These are phyloP conservation scores for Periplaneta americana DNA, from an alignment of 1,140 invertebrate genomes.

Conservation along the genomic window DNA sequence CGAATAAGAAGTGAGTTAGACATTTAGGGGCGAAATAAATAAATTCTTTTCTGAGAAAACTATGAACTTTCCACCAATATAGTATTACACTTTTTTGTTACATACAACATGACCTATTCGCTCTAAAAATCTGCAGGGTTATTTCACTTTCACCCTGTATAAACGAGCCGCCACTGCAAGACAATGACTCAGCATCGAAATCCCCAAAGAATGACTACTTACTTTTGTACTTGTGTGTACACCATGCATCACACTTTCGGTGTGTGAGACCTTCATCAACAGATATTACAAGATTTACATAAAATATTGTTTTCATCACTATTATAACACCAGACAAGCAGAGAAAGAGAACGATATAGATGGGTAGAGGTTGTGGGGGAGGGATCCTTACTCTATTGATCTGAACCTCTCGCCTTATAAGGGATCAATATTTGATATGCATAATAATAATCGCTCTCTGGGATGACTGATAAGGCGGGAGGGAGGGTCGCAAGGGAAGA, in stretches of 20 bases:
- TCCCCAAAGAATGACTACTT: not conserved
- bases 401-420: constrained; percentile 1
- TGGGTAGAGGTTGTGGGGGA: not conserved
- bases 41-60: too few relatives aligned
- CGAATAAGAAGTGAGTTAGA: too few relatives aligned
- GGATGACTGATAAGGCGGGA: constrained; percentile 11
- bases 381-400: not conserved
- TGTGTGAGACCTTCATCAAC: constrained; percentile 6
- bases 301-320: constrained; percentile 18
- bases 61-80: too few relatives aligned
- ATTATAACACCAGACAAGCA: not conserved
- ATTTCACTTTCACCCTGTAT: too few relatives aligned
- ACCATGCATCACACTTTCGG: not conserved
- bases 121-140: too few relatives aligned
- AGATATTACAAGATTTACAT: constrained; percentile 21
- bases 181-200: too few relatives aligned
- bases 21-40: too few relatives aligned
- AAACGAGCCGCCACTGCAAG: too few relatives aligned
- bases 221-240: not conserved
- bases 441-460: constrained; percentile 14
- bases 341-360: not conserved
- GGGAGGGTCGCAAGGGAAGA: not conserved
- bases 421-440: constrained; percentile 18
- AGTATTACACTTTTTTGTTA: too few relatives aligned
- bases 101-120: too few relatives aligned